These are phyloP conservation scores for Pongo abelii DNA, from an alignment of 2,113 vertebrate species.

Conservation along the genomic window DNA sequence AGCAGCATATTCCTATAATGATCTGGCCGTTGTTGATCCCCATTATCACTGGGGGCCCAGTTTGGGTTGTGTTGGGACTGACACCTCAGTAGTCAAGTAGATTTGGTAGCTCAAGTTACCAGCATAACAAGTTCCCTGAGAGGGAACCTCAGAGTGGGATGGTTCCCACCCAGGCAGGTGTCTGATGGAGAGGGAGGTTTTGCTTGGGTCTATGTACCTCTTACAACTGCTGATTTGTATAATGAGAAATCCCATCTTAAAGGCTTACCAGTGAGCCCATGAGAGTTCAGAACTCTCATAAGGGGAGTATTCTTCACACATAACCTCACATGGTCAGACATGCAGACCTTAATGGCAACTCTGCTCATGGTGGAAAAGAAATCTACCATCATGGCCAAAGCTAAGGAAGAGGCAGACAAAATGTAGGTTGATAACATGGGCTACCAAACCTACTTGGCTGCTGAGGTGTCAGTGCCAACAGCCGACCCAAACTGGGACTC, in stretches of 20 bases:
- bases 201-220: neutral
- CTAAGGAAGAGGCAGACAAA: neutral
- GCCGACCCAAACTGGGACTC: neutral
- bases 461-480: neutral
- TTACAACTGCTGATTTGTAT: neutral
- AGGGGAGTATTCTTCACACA: neutral
- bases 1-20: neutral
- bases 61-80: neutral
- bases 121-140: neutral
- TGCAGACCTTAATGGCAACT: neutral
- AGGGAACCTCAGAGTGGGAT: neutral
- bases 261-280: neutral
- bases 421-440: neutral
- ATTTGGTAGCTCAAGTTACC: neutral
- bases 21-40: neutral
- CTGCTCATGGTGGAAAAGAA: neutral
- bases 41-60: neutral
- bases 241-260: neutral
- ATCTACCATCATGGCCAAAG: neutral
- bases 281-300: neutral
- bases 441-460: neutral
- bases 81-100: neutral
- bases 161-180: neutral
- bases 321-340: neutral
- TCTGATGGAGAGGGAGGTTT: neutral